Percentiles rank a stretch among this genome's conserved stretches.
Conservation (phyloP, 2,113 vertebrate genomes). For the Sturnira hondurensis region DNA sequence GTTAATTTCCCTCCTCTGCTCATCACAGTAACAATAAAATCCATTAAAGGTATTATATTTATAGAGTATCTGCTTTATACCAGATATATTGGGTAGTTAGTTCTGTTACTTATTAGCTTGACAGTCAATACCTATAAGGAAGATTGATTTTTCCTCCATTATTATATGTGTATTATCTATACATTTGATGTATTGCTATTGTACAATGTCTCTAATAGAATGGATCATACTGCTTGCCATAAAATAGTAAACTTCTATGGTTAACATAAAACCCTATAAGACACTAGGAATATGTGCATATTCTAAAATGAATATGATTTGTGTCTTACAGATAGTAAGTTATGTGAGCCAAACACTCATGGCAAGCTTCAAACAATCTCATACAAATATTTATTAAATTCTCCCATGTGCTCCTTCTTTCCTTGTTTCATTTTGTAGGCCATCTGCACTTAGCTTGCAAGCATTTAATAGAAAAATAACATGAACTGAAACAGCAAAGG, state of each 20-base stretch:
- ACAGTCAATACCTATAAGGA: constrained; percentile 22
- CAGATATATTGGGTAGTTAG: neutral
- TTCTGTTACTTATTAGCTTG: constrained; percentile 37
- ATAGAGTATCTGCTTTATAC: neutral
- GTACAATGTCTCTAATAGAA: neutral
- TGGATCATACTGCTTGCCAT: neutral
- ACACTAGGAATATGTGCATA: neutral
- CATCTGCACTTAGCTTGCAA: constrained; percentile 17
- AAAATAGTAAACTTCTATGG: constrained; percentile 40
- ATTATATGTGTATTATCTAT: neutral
- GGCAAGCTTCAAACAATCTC: neutral
- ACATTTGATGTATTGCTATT: neutral
- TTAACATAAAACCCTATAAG: constrained; percentile 23
- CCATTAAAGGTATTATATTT: neutral
- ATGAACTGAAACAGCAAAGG: constrained; percentile 6
- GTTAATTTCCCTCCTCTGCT: neutral
- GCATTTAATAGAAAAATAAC: constrained; percentile 35
- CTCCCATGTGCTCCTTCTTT: neutral
- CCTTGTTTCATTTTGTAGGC: constrained; percentile 14
- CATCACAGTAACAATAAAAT: constrained; percentile 19
- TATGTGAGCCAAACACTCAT: constrained; percentile 7
- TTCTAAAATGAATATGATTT: constrained; percentile 39
- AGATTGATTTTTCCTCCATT: constrained; percentile 23
- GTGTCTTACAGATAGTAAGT: constrained; percentile 9
- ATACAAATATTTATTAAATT: constrained; percentile 30